A percentile compares a stretch with the other conserved stretches of the same genome.
phyloP scores from a whole-genome alignment of 2,888 invertebrate genomes.

The Xylophagus ater region DNA sequence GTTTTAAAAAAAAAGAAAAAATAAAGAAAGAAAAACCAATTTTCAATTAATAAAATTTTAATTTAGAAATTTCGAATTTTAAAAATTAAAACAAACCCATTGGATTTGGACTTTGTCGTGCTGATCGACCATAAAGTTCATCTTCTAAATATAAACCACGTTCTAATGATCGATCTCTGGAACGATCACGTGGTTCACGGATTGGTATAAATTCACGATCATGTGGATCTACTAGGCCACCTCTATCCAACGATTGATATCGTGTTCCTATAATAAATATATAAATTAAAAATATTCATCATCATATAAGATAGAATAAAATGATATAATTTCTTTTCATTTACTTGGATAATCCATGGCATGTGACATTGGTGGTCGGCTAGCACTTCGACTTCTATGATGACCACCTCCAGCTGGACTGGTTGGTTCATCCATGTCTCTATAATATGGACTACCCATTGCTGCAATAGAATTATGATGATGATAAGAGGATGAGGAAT shows the following conservation, averaged over 20 bases:
- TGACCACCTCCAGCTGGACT: conserved; percentile 79
- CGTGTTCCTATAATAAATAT: conserved; percentile 30
- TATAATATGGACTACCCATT: conserved; percentile 56
- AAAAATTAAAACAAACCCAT: conserved; percentile 26
- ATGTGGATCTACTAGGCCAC: conserved; percentile 59
- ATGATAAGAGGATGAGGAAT: conserved; percentile 41
- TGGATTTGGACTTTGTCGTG: conserved; percentile 60
- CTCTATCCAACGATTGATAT: conserved; percentile 63
- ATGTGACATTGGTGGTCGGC: conserved; percentile 52
- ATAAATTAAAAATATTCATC: conserved; percentile 1
- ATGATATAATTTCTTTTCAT: conserved; percentile 1
- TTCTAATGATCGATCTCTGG: conserved; percentile 55
- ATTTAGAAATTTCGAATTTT: background rate
- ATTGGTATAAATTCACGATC: conserved; percentile 82
- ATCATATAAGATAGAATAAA: conserved; percentile 2
- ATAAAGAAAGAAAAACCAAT: conserved; percentile 17
- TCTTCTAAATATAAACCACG: conserved; percentile 59
- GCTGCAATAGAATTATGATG: conserved; percentile 41
- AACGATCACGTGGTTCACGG: conserved; percentile 59
- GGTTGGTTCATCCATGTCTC: conserved; percentile 71
- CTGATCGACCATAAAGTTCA: conserved; percentile 55
- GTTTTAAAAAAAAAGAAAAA: conserved; percentile 13
- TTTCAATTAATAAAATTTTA: conserved; percentile 7
- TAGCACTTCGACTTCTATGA: conserved; percentile 70
- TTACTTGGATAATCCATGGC: conserved; percentile 49